Base-by-base conservation (phyloP, 2,113 vertebrate genomes). In the Burhinus oedicnemus region DNA sequence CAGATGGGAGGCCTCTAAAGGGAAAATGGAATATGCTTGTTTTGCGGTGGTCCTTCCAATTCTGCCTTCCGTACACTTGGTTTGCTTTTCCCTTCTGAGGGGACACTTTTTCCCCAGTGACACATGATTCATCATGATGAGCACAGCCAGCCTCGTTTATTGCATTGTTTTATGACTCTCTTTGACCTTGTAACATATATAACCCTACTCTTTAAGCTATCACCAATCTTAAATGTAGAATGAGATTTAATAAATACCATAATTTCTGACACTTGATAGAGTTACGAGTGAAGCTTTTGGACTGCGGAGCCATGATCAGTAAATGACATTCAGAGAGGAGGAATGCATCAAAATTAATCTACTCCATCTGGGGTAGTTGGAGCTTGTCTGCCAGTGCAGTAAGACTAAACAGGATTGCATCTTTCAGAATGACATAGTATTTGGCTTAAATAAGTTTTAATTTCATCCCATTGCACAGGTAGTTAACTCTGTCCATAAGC, bases 341-440 rank as follows among this genome's bases (percentile, higher is more conserved):
- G 58, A 95, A 93, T 58, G 82, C 70, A 79, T 64, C 83, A 65
- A 15, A 87, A 87, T 89, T 87, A 84, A 87, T 91, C 74, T 87
- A 45, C 78, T 94, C 96, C 87, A 91, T 93, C 93, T 95, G 94
- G 87, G 89, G 32, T 84, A 83, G 45, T n/a, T 66, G 58, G 66
- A 74, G 36, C 84, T 96, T 93, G 82, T 87, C 75, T 88, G 89
- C 74, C 55, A 74, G 87, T 47, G 38, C 72, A 81, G 55, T 54
- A 49, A 78, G 44, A 89, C 60, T 34, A 82, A 89, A 82, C 32
- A 96, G 77, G 57, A 92, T 80, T 55, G 49, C 15, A 29, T 94
- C 87, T 76, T 85, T 74, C 57, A 61, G 34, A 76, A 71, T 74
- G 70, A 91, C 45, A 29, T 54, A 38, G 45, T 65, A 45, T 64